Evolutionary conservation across 2,113 vertebrate genomes (phyloP).

Genomic region (Sylvilagus bachmani): DNA sequence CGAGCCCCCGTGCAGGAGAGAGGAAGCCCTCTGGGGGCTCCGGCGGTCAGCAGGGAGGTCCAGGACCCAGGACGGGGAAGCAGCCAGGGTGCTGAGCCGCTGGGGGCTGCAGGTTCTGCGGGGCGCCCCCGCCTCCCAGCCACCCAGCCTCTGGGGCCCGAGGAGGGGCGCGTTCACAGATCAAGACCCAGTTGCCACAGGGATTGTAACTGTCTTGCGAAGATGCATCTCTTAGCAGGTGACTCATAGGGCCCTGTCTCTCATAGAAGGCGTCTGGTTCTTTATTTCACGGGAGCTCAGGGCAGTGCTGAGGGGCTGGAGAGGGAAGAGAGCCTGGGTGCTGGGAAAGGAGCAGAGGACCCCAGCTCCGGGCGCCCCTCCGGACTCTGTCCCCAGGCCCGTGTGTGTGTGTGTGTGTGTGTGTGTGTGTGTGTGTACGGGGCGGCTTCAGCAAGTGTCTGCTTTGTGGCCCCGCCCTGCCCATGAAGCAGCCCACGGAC

Average conservation of each 20-base stretch:
- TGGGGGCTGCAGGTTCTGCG: accelerated
- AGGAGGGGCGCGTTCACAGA: background rate
- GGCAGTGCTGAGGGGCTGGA: background rate
- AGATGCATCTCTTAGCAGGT: slow-evolving; percentile 53
- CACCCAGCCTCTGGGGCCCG: background rate
- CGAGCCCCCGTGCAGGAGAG: background rate
- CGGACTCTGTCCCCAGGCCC: background rate
- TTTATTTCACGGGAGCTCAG: background rate
- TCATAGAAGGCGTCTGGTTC: background rate
- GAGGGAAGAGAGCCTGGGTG: accelerated
- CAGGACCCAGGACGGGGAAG: background rate
- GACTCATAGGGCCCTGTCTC: slow-evolving; percentile 7
- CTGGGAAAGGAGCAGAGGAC: background rate
- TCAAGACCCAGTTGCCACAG: background rate
- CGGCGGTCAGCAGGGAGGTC: no score
- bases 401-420: background rate
- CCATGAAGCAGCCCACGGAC: slow-evolving; percentile 60
- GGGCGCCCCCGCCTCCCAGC: background rate
- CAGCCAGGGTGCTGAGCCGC: no score
- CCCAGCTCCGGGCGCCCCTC: background rate
- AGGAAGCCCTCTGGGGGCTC: background rate
- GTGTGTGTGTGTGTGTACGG: background rate
- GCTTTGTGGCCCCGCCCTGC: slow-evolving; percentile 41
- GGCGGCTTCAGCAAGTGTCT: slow-evolving; percentile 62
- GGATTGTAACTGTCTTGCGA: slow-evolving; percentile 11